Evolutionary conservation across 2,888 invertebrate genomes (phyloP).

Genomic region (Eristalis pertinax): DNA sequence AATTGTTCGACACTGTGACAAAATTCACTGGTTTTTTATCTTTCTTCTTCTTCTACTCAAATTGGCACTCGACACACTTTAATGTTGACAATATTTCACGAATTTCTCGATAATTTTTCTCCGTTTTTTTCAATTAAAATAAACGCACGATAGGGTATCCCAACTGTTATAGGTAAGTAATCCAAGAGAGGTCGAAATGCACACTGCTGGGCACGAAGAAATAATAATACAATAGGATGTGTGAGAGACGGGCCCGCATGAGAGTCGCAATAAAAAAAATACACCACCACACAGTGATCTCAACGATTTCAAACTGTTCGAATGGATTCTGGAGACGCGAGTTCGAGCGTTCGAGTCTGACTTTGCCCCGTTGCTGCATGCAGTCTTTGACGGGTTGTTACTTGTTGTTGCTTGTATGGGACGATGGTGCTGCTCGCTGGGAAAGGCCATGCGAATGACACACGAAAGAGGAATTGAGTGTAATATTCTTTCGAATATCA

Average conservation of each 20-base stretch:
- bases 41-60: slow-evolving; percentile 18
- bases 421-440: not conserved
- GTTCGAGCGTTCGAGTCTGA: slow-evolving; percentile 29
- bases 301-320: slow-evolving; percentile 66
- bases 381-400: not conserved
- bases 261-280: slow-evolving; percentile 25
- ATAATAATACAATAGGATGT: slow-evolving; percentile 44
- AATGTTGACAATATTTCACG: slow-evolving; percentile 9
- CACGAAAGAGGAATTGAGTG: slow-evolving; percentile 19
- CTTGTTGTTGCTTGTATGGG: slow-evolving; percentile 46
- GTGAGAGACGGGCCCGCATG: slow-evolving; percentile 47
- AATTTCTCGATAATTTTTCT: not conserved
- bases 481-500: slow-evolving; percentile 41
- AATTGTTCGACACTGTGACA: slow-evolving; percentile 17
- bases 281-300: slow-evolving; percentile 60
- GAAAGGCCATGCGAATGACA: slow-evolving; percentile 46
- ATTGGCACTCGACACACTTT: slow-evolving; percentile 21
- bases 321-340: slow-evolving; percentile 55
- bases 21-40: not conserved
- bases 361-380: slow-evolving; percentile 36
- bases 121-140: not conserved
- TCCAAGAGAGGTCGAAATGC: slow-evolving; percentile 22
- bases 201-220: slow-evolving; percentile 20
- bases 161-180: slow-evolving; percentile 8
- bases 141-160: slow-evolving; percentile 5